These are phyloP conservation scores for Acronicta aceris DNA, from an alignment of 2,888 invertebrate species.

Conservation along the genomic window DNA sequence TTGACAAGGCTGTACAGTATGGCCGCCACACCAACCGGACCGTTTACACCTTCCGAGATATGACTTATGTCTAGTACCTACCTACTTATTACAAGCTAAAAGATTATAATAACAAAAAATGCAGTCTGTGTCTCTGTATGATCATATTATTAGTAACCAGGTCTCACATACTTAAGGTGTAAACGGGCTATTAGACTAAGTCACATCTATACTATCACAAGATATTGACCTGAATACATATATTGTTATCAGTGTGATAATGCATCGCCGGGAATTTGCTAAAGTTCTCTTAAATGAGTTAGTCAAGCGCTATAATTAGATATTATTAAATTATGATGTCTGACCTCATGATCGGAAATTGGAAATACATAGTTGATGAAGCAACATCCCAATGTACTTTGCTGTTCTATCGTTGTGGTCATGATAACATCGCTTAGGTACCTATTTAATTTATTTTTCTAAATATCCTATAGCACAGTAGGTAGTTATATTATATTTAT, in stretches of 20 bases:
- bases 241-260: constrained; percentile 78
- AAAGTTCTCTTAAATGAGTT: constrained; percentile 63
- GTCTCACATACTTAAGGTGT: constrained; percentile 7
- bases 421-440: too few species aligned
- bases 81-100: too few species aligned
- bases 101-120: too few species aligned
- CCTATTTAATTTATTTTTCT: too few species aligned
- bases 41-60: neutral
- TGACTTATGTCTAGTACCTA: neutral
- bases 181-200: constrained; percentile 7
- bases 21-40: neutral
- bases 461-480: too few species aligned
- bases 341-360: constrained; percentile 53
- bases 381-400: neutral
- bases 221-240: constrained; percentile 87
- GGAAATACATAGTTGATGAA: constrained; percentile 22
- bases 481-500: too few species aligned
- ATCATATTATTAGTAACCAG: too few species aligned
- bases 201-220: constrained; percentile 69
- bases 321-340: constrained; percentile 47
- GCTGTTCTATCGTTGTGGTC: too few species aligned
- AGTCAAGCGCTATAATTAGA: constrained; percentile 68
- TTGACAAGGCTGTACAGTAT: constrained; percentile 23
- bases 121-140: too few species aligned
- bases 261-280: constrained; percentile 50